phyloP scores from a whole-genome alignment of 2,797 vertebrate genomes.

The Micropoecilia bifurca region DNA sequence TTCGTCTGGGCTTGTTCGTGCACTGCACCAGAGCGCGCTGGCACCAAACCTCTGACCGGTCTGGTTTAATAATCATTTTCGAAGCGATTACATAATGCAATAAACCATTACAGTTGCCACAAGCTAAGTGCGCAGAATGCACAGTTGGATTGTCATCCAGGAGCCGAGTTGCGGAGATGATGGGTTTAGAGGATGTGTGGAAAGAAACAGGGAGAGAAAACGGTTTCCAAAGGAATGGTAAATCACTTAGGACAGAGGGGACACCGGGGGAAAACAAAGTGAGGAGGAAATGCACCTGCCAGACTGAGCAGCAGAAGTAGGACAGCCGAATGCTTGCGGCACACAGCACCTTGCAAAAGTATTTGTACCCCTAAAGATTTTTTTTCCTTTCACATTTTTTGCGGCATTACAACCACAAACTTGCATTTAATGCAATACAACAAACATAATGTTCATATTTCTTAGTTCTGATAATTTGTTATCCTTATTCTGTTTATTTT shows the following conservation, averaged over 20 bases:
- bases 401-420: not conserved
- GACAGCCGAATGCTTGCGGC: constrained; percentile 47
- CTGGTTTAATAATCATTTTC: constrained; percentile 72
- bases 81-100: constrained; percentile 71
- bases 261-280: constrained; percentile 72
- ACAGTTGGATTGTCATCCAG: constrained; percentile 58
- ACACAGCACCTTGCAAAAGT: not conserved
- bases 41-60: constrained; percentile 53
- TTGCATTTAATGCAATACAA: not conserved
- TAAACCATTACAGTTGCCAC: constrained; percentile 73
- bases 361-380: not conserved
- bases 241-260: constrained; percentile 68
- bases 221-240: constrained; percentile 69
- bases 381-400: not conserved
- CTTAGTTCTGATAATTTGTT: no score
- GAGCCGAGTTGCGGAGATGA: constrained; percentile 59
- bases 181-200: constrained; percentile 73
- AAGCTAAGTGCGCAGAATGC: constrained; percentile 67
- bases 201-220: constrained; percentile 42
- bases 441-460: no score
- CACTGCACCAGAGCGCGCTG: constrained; percentile 43
- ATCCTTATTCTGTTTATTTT: no score
- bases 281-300: constrained; percentile 77
- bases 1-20: constrained; percentile 58
- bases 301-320: constrained; percentile 53